These are phyloP conservation scores for Zygothrica quintamaculata DNA, from an alignment of 2,888 invertebrate genomes.

Conservation along the genomic window DNA sequence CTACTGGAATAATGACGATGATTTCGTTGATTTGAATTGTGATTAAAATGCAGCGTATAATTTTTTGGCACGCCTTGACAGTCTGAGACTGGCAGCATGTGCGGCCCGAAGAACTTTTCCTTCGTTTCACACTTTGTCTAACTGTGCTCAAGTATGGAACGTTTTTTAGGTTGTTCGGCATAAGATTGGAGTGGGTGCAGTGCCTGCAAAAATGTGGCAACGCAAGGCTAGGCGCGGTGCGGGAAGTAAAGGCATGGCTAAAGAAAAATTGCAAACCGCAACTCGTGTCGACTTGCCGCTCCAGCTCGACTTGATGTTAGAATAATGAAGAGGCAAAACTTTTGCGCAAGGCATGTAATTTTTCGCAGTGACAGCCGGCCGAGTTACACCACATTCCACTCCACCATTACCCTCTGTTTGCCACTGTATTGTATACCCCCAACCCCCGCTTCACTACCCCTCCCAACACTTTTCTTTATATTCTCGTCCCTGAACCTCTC, in stretches of 20 bases:
- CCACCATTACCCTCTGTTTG: no score
- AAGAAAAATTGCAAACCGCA: slow-evolving; percentile 80
- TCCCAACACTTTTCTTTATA: no score
- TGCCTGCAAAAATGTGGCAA: slow-evolving; percentile 1
- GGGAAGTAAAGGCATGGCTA: slow-evolving; percentile 41
- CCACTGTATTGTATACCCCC: background rate
- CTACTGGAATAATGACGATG: slow-evolving; percentile 75
- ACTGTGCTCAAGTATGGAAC: slow-evolving; percentile 42
- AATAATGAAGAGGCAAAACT: slow-evolving; percentile 83
- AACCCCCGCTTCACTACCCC: background rate
- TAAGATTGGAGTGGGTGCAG: no score
- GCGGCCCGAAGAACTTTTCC: slow-evolving; percentile 67
- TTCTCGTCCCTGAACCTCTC: no score
- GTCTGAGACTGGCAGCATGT: slow-evolving; percentile 60
- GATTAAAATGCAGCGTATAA: slow-evolving; percentile 82
- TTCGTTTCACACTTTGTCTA: slow-evolving; percentile 74
- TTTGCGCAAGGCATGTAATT: slow-evolving; percentile 83
- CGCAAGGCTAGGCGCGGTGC: slow-evolving; percentile 44
- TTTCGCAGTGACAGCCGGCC: slow-evolving; percentile 83
- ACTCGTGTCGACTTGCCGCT: slow-evolving; percentile 75
- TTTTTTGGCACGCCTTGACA: slow-evolving; percentile 61
- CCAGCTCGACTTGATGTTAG: slow-evolving; percentile 77
- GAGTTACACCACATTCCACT: slow-evolving; percentile 22
- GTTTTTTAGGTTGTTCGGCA: background rate
- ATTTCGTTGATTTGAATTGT: slow-evolving; percentile 82